Conservation (phyloP, 2,113 vertebrate genomes). For the Arenaria interpres region DNA sequence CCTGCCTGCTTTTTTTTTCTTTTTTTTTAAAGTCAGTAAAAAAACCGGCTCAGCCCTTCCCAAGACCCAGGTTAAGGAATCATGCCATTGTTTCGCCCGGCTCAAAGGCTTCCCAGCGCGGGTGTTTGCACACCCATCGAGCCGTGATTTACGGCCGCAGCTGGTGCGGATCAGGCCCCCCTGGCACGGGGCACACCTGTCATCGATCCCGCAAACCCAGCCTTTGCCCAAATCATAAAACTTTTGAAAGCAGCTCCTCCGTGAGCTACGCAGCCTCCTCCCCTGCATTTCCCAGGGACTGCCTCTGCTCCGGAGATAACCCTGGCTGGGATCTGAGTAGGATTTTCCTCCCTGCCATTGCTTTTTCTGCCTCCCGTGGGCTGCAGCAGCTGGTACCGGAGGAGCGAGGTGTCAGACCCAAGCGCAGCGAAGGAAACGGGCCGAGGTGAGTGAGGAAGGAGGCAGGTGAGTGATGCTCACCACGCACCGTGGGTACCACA, state of each 20-base stretch:
- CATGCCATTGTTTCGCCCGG: neutral
- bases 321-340: fast-evolving
- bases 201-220: constrained; percentile 1
- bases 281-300: neutral
- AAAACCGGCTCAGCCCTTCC: neutral
- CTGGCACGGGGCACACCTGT: neutral
- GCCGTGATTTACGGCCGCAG: neutral
- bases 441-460: neutral
- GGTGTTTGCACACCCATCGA: neutral
- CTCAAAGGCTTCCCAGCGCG: neutral
- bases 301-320: neutral
- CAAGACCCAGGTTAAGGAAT: neutral
- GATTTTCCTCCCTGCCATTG: neutral
- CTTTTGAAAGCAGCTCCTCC: neutral
- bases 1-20: neutral
- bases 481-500: fast-evolving
- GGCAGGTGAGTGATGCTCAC: neutral
- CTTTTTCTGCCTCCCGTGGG: neutral
- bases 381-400: neutral
- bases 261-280: neutral
- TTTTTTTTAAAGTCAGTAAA: neutral
- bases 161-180: neutral
- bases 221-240: neutral
- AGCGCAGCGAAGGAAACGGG: fast-evolving
- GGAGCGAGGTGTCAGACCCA: neutral